phyloP scores from a whole-genome alignment of 1,140 invertebrate genomes.

The Conus ventricosus region DNA sequence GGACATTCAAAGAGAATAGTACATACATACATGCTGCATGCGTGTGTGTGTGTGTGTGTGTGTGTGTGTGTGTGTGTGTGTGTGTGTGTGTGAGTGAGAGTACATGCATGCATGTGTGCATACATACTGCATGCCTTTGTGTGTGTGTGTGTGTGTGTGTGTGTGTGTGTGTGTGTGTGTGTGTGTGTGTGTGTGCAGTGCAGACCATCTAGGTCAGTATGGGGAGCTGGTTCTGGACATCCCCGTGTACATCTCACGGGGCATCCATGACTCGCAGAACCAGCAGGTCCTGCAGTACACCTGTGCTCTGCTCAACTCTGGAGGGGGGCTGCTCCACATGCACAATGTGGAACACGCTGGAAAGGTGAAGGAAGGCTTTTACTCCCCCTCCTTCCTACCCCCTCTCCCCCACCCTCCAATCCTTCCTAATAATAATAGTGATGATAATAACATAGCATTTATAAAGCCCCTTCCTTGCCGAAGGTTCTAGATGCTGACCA shows the following conservation, averaged over 20 bases:
- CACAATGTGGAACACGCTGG: conserved; percentile 52
- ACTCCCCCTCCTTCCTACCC: no score
- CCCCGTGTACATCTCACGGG: conserved; percentile 55
- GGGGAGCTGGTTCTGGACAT: conserved; percentile 60
- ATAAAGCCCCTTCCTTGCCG: background rate
- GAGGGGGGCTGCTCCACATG: conserved; percentile 64
- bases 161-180: background rate
- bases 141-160: background rate
- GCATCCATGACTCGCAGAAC: conserved; percentile 58
- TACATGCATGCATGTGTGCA: no score
- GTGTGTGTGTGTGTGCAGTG: conserved; percentile 31
- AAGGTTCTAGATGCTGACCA: no score
- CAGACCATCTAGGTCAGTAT: conserved; percentile 52
- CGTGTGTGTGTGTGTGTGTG: no score
- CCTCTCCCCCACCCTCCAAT: no score
- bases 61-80: no score
- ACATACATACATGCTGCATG: no score
- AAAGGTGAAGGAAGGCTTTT: conserved; percentile 24
- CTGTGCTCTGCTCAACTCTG: conserved; percentile 65
- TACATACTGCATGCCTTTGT: background rate
- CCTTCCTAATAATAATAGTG: no score
- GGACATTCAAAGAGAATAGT: no score
- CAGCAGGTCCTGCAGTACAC: conserved; percentile 55
- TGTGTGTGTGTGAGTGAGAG: no score
- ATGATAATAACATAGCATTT: no score